Percentiles rank a stretch among this genome's conserved stretches.
phyloP scores from a whole-genome alignment of 2,113 vertebrate species.

The Toxostoma redivivum region DNA sequence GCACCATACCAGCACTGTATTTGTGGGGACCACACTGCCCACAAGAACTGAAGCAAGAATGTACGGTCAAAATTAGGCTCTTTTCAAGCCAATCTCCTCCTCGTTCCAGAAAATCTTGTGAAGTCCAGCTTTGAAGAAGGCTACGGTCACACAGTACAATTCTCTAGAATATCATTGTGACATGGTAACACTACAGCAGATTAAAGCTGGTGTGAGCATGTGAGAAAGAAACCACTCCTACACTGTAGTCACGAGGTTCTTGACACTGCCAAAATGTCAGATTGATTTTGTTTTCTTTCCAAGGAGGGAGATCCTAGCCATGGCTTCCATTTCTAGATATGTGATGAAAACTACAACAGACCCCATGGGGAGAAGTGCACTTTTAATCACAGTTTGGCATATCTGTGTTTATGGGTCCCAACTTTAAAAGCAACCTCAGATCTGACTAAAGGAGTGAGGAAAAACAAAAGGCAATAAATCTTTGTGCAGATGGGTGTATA shows the following conservation, averaged over 20 bases:
- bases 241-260: not conserved
- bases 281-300: not conserved
- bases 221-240: not conserved
- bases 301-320: not conserved
- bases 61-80: not conserved
- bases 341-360: not conserved
- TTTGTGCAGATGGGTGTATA: not conserved
- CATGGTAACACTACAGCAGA: not conserved
- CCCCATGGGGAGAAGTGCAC: not conserved
- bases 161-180: not conserved
- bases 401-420: not conserved
- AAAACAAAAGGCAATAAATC: not conserved
- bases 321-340: not conserved
- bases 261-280: not conserved
- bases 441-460: not conserved
- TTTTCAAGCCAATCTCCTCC: not conserved
- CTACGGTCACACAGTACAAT: not conserved
- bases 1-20: not conserved
- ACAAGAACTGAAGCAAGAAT: not conserved
- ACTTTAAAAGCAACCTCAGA: not conserved
- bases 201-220: not conserved
- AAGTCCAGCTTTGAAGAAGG: not conserved
- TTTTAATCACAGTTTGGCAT: not conserved
- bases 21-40: not conserved
- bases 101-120: not conserved